Evolutionary conservation across 2,113 vertebrate genomes (phyloP).

Genomic region (Geococcyx californianus): DNA sequence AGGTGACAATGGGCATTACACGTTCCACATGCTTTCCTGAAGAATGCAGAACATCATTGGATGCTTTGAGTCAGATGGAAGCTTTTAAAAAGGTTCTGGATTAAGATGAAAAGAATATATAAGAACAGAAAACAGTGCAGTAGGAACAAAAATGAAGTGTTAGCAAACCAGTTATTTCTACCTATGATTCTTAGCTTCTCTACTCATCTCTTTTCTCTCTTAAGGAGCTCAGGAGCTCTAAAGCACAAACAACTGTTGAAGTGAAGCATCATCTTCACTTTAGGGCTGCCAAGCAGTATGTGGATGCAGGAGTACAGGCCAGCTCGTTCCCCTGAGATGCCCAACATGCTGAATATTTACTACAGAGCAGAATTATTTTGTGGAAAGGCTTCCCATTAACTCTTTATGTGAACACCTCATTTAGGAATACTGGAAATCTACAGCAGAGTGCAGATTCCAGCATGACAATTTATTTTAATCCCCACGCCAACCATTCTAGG

Average conservation of each 20-base stretch:
- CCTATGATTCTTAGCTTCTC: background rate
- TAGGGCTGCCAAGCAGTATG: background rate
- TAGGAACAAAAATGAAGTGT: background rate
- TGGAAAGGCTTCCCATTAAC: background rate
- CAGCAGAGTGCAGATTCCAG: background rate
- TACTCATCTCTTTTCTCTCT: background rate
- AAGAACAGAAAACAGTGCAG: background rate
- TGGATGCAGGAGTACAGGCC: background rate
- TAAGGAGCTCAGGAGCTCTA: background rate
- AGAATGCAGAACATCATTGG: background rate
- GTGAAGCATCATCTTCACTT: background rate
- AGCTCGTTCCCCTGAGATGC: background rate
- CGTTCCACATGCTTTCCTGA: background rate
- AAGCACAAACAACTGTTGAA: slow-evolving; percentile 20
- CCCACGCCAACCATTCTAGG: background rate
- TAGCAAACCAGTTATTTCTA: background rate
- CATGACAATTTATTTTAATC: slow-evolving; percentile 44
- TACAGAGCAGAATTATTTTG: background rate
- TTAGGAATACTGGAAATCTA: slow-evolving; percentile 40
- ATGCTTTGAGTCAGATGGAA: background rate
- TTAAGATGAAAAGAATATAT: background rate
- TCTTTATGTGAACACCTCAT: slow-evolving; percentile 32
- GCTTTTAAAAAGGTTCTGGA: background rate
- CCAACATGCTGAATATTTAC: slow-evolving; percentile 20
- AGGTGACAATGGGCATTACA: background rate